phyloP scores from a whole-genome alignment of 2,113 vertebrate species.

The Bagarius yarrelli region DNA sequence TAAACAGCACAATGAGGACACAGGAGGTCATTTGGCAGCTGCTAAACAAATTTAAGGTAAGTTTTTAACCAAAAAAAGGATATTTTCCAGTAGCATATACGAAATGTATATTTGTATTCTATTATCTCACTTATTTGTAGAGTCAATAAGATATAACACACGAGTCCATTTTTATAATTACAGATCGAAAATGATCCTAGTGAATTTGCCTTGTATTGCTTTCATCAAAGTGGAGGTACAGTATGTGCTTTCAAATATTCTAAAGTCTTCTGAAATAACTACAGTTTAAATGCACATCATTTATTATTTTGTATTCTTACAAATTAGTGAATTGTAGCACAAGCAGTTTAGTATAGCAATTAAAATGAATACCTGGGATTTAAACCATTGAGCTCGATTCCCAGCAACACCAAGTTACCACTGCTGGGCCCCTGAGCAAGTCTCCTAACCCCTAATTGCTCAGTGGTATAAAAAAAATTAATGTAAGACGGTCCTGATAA shows the following conservation, averaged over 20 bases:
- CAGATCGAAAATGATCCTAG: constrained; percentile 89
- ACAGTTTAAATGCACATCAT: neutral
- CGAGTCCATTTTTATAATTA: neutral
- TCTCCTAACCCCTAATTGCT: too few relatives aligned
- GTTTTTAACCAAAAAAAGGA: neutral
- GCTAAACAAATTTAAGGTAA: constrained; percentile 90
- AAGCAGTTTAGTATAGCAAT: neutral
- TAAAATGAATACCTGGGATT: neutral
- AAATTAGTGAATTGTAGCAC: neutral
- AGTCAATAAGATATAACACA: neutral
- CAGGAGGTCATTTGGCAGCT: constrained; percentile 84
- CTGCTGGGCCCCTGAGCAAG: too few relatives aligned
- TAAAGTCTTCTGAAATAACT: neutral
- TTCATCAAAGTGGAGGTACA: constrained; percentile 87
- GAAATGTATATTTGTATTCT: neutral
- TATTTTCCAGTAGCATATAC: neutral
- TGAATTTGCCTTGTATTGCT: constrained; percentile 87
- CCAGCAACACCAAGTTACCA: too few relatives aligned
- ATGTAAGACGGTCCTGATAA: too few relatives aligned
- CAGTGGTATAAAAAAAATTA: too few relatives aligned
- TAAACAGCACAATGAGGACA: constrained; percentile 83
- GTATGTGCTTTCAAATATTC: constrained; percentile 27
- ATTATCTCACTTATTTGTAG: neutral
- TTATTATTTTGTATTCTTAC: neutral
- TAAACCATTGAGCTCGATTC: neutral